Base-by-base conservation (phyloP, 2,888 invertebrate species). In the Leptopterna dolabrata region DNA sequence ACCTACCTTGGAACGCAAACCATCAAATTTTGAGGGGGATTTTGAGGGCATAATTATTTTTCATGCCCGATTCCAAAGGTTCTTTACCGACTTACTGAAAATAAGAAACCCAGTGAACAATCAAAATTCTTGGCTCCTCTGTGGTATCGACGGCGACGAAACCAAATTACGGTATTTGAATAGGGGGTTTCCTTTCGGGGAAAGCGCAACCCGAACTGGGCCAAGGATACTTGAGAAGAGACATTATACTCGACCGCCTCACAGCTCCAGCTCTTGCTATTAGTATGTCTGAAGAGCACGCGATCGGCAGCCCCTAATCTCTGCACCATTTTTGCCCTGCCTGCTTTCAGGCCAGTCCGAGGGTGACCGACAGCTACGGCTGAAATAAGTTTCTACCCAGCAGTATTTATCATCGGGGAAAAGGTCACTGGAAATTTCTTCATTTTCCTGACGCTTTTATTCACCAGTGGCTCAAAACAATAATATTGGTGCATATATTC, bases 231-330 rank as follows among this genome's bases (percentile, higher is more conserved):
- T 30, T 41, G 45, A 55, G 81, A 51, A 63, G 51, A 81, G 81
- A 81, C 81, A 81, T 81, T 81, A 81, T 63, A 30, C 81, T 55
- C 81, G 13, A 55, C 81, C 51, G n/a, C 81, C 55, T 45, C n/a
- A 78, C 78, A 78, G 76, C 76, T 43, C 78, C 6, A 36, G 73
- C 36, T 73, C 36, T 27, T 19, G 81, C 81, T 47, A 55, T 81
- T 81, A 81, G 51, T 81, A 55, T 81, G 81, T 81, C 81, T 63
- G 81, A 36, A 43, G 41, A 81, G 81, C 81, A 81, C 81, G 81
- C 81, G 81, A 81, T 81, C 55, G 63, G 81, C 81, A 45, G 45
- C 78, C 78, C 30, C 81, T 81, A 81, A 81, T 81, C 81, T 55
- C 63, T 81, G 81, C 81, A 81, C 55, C 81, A 81, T 81, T 81